Evolutionary conservation across 2,113 vertebrate species (phyloP).

Genomic region (Tiliqua scincoides): DNA sequence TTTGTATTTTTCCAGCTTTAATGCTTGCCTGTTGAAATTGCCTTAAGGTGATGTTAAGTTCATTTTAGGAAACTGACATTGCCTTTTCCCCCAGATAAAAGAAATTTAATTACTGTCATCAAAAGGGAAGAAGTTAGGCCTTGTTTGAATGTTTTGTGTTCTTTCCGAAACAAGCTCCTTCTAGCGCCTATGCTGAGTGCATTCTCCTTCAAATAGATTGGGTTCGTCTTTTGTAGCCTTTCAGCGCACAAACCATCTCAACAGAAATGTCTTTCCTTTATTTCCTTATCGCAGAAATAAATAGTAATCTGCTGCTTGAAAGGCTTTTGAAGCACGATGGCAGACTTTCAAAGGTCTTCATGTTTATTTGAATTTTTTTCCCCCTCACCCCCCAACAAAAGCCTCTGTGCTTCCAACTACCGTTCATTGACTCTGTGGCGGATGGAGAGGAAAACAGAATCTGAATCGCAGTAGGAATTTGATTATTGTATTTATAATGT

Average conservation of each 20-base stretch:
- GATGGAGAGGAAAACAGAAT: conserved; percentile 32
- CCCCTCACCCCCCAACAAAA: neutral
- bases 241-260: conserved; percentile 42
- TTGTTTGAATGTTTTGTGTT: conserved; percentile 52
- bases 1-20: conserved; percentile 60
- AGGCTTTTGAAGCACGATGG: conserved; percentile 31
- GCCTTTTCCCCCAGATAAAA: conserved; percentile 64
- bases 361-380: conserved; percentile 41
- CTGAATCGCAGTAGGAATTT: conserved; percentile 19
- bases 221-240: conserved; percentile 56
- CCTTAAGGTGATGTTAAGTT: conserved; percentile 60
- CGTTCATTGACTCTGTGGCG: conserved; percentile 11
- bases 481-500: conserved; percentile 31
- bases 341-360: conserved; percentile 57
- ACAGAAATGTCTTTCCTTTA: conserved; percentile 45
- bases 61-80: conserved; percentile 56
- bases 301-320: conserved; percentile 50
- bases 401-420: conserved; percentile 5
- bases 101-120: conserved; percentile 67
- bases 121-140: conserved; percentile 52
- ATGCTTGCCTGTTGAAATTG: conserved; percentile 53
- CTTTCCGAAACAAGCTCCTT: conserved; percentile 55
- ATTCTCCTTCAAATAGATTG: conserved; percentile 43
- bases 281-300: conserved; percentile 57
- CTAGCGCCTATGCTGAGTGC: conserved; percentile 33